Evolutionary conservation across 1,140 invertebrate species (phyloP), one percentile per base, ranked within the genome.

Genomic region (Myzus persicae): DNA sequence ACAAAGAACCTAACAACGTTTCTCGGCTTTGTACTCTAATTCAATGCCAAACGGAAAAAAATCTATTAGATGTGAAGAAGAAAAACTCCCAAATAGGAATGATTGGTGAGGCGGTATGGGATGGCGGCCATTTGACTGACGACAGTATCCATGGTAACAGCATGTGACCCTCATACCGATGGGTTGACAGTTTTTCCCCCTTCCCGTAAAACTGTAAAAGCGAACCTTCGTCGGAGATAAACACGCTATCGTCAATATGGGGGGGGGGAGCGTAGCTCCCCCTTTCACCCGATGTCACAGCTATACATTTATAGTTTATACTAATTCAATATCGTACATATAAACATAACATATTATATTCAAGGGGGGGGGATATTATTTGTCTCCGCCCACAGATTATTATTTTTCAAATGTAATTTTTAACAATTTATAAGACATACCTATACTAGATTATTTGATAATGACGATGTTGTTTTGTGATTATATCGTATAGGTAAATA

Each of bases 51-150:
- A 91, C 90, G 38, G 9, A 81, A 90, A 76, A 90, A 90, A 76
- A 91, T 48, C 88, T 90, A 76, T 88, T 90, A 90, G 88, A 81
- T 26, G 59, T 26, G 40, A 76, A 51, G 40, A 42, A 90, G 40
- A 48, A 93, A 93, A 84, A 91, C 42, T 51, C 44, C 36, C 38
- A 40, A 90, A 90, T 42, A 67, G 38, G 38, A 93, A 93, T 54
- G 67, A 93, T 93, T 84, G 36, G 81, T 11, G 91, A 82, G 91
- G 91, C 81, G 91, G 91, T 38, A 38, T 93, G 46, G 90, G 90
- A 84, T 93, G 76, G 91, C 91, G 76, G 91, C 91, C 91, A 93
- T 93, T 93, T 93, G 91, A 93, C 91, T 93, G 91, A 93, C 91
- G 91, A 81, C 91, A 76, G 54, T 84, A 40, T 67, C 89, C 40